Evolutionary conservation across 1,140 invertebrate genomes (phyloP).

Genomic region (Lutraria rhynchaena): DNA sequence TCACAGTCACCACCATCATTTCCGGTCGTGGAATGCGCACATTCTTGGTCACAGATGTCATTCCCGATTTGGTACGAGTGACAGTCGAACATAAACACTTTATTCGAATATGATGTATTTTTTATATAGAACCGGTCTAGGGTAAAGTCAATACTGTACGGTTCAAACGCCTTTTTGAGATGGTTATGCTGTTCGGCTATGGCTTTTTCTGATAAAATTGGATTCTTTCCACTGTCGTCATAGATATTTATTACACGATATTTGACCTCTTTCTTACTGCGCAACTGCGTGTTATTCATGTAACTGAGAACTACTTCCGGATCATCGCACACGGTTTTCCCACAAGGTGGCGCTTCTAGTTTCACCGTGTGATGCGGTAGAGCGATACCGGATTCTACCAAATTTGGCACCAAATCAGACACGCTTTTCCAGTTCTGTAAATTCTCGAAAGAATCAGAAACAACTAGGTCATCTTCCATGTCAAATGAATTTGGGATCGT

Average conservation of each 20-base stretch:
- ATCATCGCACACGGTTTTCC: slow-evolving; percentile 77
- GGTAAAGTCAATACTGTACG: slow-evolving; percentile 75
- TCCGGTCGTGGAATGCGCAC: slow-evolving; percentile 67
- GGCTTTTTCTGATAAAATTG: slow-evolving; percentile 66
- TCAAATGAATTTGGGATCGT: not conserved
- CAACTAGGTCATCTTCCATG: slow-evolving; percentile 14
- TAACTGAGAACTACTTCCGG: slow-evolving; percentile 73
- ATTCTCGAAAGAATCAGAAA: slow-evolving; percentile 62
- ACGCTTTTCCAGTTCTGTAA: slow-evolving; percentile 58
- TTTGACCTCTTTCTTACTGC: slow-evolving; percentile 63
- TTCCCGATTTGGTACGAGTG: slow-evolving; percentile 66
- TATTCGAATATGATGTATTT: slow-evolving; percentile 63
- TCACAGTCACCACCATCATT: slow-evolving; percentile 76
- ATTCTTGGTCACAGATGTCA: slow-evolving; percentile 69
- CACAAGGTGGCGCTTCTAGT: slow-evolving; percentile 72
- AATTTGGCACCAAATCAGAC: not conserved
- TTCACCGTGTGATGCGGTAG: slow-evolving; percentile 56
- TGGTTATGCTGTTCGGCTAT: slow-evolving; percentile 68
- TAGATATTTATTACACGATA: slow-evolving; percentile 72
- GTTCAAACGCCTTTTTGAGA: slow-evolving; percentile 70
- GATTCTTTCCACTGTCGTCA: slow-evolving; percentile 67
- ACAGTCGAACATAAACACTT: slow-evolving; percentile 72
- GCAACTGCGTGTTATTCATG: slow-evolving; percentile 52
- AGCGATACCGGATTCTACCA: slow-evolving; percentile 61
- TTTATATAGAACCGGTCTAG: slow-evolving; percentile 61